Percentiles rank a stretch among this genome's conserved stretches.
Conservation (phyloP, 2,888 invertebrate genomes). For the Coenonympha arcania region DNA sequence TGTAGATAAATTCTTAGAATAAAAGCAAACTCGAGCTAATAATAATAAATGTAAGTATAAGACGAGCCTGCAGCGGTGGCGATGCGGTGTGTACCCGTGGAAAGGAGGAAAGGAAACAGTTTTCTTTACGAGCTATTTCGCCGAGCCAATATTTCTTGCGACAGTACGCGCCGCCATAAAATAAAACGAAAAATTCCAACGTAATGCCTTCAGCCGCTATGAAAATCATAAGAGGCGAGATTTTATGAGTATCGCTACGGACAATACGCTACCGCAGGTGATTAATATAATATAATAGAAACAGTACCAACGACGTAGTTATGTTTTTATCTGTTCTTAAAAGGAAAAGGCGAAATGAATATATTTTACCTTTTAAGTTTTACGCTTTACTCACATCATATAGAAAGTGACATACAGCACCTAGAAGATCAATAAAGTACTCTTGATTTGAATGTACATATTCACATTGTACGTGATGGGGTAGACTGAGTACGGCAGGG, state of each 20-base stretch:
- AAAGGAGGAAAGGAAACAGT: slow-evolving; percentile 67
- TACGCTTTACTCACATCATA: no score
- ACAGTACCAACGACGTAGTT: slow-evolving; percentile 21
- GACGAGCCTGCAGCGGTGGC: slow-evolving; percentile 58
- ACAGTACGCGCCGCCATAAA: slow-evolving; percentile 73
- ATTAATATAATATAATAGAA: slow-evolving; percentile 59
- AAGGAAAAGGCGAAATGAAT: not conserved
- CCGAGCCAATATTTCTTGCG: slow-evolving; percentile 74
- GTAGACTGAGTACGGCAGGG: no score
- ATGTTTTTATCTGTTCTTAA: not conserved
- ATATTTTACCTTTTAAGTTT: no score
- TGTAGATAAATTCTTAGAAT: no score
- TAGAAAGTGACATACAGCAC: no score
- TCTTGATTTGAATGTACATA: no score
- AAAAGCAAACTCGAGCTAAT: slow-evolving; percentile 34
- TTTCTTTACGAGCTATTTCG: slow-evolving; percentile 74
- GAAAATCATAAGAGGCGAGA: slow-evolving; percentile 70
- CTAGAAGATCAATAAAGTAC: no score
- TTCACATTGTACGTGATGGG: no score
- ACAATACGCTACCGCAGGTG: slow-evolving; percentile 53
- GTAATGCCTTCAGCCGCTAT: slow-evolving; percentile 61
- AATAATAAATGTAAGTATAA: slow-evolving; percentile 47
- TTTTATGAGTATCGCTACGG: slow-evolving; percentile 62
- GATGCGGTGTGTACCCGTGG: slow-evolving; percentile 68
- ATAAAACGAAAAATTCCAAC: slow-evolving; percentile 74